Evolutionary conservation across 2,888 invertebrate species (phyloP), one percentile per base, ranked within the genome.

Genomic region (Dyspetes luteomarginatus): DNA sequence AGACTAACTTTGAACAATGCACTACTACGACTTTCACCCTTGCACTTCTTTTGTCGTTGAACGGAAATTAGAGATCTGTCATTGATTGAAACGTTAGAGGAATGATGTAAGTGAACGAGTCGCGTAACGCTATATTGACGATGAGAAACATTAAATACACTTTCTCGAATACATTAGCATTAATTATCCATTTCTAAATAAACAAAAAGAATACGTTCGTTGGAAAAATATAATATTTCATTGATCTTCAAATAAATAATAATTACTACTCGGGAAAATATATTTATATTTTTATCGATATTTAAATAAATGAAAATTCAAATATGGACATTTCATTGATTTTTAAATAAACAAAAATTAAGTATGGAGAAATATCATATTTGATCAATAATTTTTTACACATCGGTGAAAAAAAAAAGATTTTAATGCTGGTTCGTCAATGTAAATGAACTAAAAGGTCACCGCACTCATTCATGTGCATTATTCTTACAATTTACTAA

Each of bases 31-130:
- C 82, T 82, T 84, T 82, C 82, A 84, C 82, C 77, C 82, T 82
- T 83, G 83, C 81, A 83, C 83, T 78, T 83, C 78, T 83, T 83
- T 78, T 83, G 83, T 81, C 83, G 75, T 74, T 60, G 68, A 78
- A 69, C 72, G 76, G 72, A 81, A 81, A 80, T 77, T 80, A 80
- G 80, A 82, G 72, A 76, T 81, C 80, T 74, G 73, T 82, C 76
- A 75, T 52, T 78, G 77, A 82, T 82, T 74, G 56, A 65, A 48
- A 74, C 69, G 24, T 71, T 58, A 36, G 41, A 28, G 43, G 28
- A 58, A 67, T 74, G 56, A 58, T 68, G 65, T 77, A 74, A 73
- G 43, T 56, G 30, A 17, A 24, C 17, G 30, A 24, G 1, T 4
- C 19, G 19, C 15, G 30, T 17, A 4, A 19, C n/a, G 12, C 24